Evolutionary conservation across 2,113 vertebrate genomes (phyloP), one percentile per base, ranked within the genome.

Genomic region (Sinocyclocheilus grahami): DNA sequence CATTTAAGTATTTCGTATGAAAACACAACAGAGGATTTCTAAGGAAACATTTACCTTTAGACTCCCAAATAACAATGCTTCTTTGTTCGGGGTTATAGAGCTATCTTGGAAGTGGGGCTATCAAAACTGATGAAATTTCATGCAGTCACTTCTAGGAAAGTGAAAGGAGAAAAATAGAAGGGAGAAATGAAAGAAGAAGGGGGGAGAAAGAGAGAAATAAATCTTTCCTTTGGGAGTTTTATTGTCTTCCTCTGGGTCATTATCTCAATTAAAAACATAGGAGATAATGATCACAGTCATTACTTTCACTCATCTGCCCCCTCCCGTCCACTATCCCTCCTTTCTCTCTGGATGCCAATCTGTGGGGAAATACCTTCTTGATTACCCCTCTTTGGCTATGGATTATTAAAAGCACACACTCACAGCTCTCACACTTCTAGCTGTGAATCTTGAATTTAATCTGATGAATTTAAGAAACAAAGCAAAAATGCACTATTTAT

Each of bases 241-340:
- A 86, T 89, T 78, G 78, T 88, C 86, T 91, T 85, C 81, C 58
- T 86, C 84, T 86, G 89, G 90, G 86, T 92, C 88, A 91, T 90
- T 91, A 88, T 90, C 88, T 92, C 89, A 87, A 89, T 90, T 89
- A 90, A 90, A 71, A 90, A 87, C 82, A 85, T 75, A 24, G 81
- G 65, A 86, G 90, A 93, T 92, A 93, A 93, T 90, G 87, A 95
- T 92, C 90, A 91, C 84, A 88, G 85, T 90, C 89, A 89, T 92
- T 89, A 90, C 76, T 42, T 79, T 48, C 58, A 69, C 78, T 89
- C 81, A 80, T 86, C 85, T 82, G 84, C 89, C 80, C 86, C 53
- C 79, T 82, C 79, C 69, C 5, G 30, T 58, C 87, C 72, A 88
- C 83, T 62, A 37, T 65, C 82, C 60, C 75, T 85, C 75, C 86